A percentile compares a stretch with the other conserved stretches of the same genome.
These are phyloP conservation scores for Toxotes lorentzi DNA, from an alignment of 2,797 vertebrate genomes.

Conservation along the genomic window DNA sequence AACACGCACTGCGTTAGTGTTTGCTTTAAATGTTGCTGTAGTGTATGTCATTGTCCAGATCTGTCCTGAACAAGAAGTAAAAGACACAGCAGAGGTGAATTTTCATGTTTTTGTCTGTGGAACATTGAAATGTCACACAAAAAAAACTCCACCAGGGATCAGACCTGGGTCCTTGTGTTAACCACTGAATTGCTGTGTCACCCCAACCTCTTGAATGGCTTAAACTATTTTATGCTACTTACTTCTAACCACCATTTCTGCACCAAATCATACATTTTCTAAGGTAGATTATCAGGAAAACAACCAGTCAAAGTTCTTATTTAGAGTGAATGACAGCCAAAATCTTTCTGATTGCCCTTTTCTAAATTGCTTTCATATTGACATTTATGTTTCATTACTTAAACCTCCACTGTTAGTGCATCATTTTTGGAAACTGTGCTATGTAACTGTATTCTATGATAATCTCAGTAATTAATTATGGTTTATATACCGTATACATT, in stretches of 20 bases:
- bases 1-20: neutral
- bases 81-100: constrained; percentile 10
- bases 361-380: neutral
- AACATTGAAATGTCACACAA: constrained; percentile 39
- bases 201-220: constrained; percentile 20
- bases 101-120: constrained; percentile 11
- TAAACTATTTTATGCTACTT: constrained; percentile 49
- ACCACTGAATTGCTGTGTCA: constrained; percentile 38
- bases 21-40: too few relatives aligned
- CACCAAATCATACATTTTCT: constrained; percentile 55
- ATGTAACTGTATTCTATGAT: neutral
- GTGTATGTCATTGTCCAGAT: constrained; percentile 22
- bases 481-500: neutral
- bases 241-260: constrained; percentile 50
- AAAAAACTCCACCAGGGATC: constrained; percentile 17
- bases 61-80: constrained; percentile 4
- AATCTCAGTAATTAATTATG: neutral
- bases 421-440: neutral
- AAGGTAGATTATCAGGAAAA: constrained; percentile 43
- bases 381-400: neutral
- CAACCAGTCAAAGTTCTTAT: constrained; percentile 13
- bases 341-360: neutral
- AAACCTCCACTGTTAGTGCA: neutral
- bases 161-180: constrained; percentile 28
- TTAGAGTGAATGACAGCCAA: constrained; percentile 9